phyloP scores from a whole-genome alignment of 2,888 invertebrate genomes.

The Aleiodes testaceus region DNA sequence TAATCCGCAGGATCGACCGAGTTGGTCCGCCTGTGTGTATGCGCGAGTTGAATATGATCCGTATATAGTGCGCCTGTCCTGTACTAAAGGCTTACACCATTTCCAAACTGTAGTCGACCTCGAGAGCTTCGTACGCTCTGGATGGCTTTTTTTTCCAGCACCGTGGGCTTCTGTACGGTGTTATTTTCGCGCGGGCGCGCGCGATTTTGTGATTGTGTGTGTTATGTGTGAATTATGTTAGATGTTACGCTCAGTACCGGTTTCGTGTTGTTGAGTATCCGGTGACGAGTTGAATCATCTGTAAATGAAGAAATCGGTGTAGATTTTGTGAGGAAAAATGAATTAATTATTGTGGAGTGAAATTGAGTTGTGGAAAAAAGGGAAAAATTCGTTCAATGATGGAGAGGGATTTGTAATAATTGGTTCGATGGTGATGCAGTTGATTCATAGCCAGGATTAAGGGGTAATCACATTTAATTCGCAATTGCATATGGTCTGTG shows the following conservation, averaged over 20 bases:
- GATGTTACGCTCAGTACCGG: slow-evolving; percentile 48
- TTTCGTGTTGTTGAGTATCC: slow-evolving; percentile 41
- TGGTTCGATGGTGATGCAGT: not conserved
- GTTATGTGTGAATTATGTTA: slow-evolving; percentile 48
- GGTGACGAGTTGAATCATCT: slow-evolving; percentile 33
- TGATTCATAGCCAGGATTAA: no score
- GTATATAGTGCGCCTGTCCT: slow-evolving; percentile 62
- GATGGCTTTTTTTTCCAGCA: slow-evolving; percentile 12
- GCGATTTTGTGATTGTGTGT: slow-evolving; percentile 8
- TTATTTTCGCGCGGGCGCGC: slow-evolving; percentile 38
- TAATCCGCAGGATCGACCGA: slow-evolving; percentile 65
- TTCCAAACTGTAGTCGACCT: slow-evolving; percentile 68
- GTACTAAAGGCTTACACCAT: slow-evolving; percentile 60
- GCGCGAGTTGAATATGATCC: slow-evolving; percentile 62
- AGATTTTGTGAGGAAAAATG: no score
- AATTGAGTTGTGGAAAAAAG: no score
- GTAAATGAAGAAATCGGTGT: not conserved
- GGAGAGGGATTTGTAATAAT: not conserved
- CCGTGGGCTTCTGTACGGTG: no score
- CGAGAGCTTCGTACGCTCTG: slow-evolving; percentile 62
- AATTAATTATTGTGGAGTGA: no score
- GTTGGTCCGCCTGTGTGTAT: slow-evolving; percentile 51
- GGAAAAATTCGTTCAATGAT: no score
- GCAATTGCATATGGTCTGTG: no score
- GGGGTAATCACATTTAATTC: no score